Base-by-base conservation (phyloP, 2,888 invertebrate species). In the Pachymerium ferrugineum region DNA sequence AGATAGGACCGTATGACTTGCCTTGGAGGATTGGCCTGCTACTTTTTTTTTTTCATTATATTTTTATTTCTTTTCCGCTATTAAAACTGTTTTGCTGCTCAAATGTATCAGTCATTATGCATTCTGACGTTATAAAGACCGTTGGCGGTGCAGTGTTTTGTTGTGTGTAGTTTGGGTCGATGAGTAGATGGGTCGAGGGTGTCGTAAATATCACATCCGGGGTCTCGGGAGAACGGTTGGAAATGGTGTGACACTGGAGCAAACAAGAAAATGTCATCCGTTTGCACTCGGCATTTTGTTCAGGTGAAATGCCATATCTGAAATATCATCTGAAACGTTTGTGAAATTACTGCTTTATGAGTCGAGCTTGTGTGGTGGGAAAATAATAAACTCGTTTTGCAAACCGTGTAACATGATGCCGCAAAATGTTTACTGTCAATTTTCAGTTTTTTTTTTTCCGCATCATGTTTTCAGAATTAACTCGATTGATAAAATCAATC, bases 241-340 rank as follows among this genome's bases (percentile, higher is more conserved):
- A 62, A 62, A 62, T 62, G 22, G 62, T 62, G 62, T 62, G 62
- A 62, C 62, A 62, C 28, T 10, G 25, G n/a, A n/a, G 28, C 62
- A 22, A 62, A 62, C 62, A 62, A 62, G 62, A 62, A 62, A 62
- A 62, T 62, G 62, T 62, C 62, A 62, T 62, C 62, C 62, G 62
- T 62, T 62, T 62, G 62, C 62, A 62, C 62, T 62, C 62, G 62
- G 62, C 28, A 62, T 62, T n/a, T 62, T 62, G 62, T 25, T 62
- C 62, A 62, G 62, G 62, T 62, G 62, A 62, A 62, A 62, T 62
- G 62, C 62, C 62, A 62, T 62, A 62, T 62, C 62, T 62, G 28
- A 62, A 62, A 62, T 62, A 62, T 28, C 62, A 62, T 62, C 62
- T 62, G 62, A 62, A 62, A 62, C 28, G 62, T 62, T n/a, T 62